Percentiles rank a stretch among this genome's conserved stretches.
phyloP scores from a whole-genome alignment of 2,113 vertebrate species.

The Gasterosteus nipponicus region DNA sequence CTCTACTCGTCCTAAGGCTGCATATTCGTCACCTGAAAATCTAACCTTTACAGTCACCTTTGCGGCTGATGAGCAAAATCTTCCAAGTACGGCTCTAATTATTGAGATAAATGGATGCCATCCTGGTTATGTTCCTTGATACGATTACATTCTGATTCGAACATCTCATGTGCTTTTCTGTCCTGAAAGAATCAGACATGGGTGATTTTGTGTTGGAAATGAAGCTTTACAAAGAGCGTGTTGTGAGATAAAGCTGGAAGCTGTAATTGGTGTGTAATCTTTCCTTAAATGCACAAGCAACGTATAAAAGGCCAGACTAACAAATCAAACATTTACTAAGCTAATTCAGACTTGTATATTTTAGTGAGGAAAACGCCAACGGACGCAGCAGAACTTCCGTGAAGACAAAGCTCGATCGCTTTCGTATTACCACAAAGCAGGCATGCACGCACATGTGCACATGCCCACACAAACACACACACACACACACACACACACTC shows the following conservation, averaged over 20 bases:
- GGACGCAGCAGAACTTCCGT: constrained; percentile 73
- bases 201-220: not conserved
- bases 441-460: constrained; percentile 12
- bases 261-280: constrained; percentile 26
- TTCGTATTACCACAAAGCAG: constrained; percentile 30
- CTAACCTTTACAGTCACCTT: not conserved
- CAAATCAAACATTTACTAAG: constrained; percentile 78
- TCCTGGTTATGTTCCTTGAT: not conserved
- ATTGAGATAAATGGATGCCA: not conserved
- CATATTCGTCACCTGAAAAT: not conserved
- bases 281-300: constrained; percentile 17
- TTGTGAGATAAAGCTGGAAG: not conserved
- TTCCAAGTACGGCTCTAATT: not conserved
- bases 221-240: constrained; percentile 19
- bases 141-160: not conserved
- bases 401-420: constrained; percentile 47
- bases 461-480: constrained; percentile 13
- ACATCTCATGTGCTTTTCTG: not conserved
- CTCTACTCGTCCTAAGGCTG: not conserved
- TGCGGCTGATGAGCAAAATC: not conserved
- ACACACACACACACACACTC: constrained; percentile 32
- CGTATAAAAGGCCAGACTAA: constrained; percentile 54
- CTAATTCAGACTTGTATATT: constrained; percentile 81
- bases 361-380: constrained; percentile 73
- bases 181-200: not conserved